These are phyloP conservation scores for Gymnoscelis rufifasciata DNA, from an alignment of 2,888 invertebrate species.

Conservation along the genomic window DNA sequence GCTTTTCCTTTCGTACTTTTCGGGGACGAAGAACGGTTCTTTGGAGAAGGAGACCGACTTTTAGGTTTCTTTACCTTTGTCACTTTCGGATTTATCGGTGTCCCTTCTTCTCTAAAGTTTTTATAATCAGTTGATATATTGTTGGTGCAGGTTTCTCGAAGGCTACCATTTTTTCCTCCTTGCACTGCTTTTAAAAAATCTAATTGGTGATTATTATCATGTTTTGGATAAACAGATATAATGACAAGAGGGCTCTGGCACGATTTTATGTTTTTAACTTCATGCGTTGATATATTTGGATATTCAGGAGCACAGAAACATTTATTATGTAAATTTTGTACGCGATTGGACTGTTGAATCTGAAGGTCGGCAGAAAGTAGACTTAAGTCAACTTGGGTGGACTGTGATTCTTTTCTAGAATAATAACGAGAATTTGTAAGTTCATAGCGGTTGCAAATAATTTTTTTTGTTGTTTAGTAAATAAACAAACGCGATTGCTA, in stretches of 20 bases:
- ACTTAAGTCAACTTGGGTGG: constrained; percentile 54
- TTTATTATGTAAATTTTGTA: constrained; percentile 29
- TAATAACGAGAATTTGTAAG: no score
- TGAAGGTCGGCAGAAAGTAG: constrained; percentile 11
- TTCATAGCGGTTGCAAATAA: no score
- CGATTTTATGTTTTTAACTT: constrained; percentile 29
- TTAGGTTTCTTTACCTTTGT: constrained; percentile 10
- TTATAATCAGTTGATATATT: not conserved
- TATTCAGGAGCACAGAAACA: constrained; percentile 34
- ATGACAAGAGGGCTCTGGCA: constrained; percentile 55
- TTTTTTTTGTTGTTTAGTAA: no score
- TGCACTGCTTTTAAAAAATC: constrained; percentile 7
- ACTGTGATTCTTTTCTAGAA: constrained; percentile 46
- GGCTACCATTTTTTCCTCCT: not conserved
- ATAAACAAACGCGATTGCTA: not conserved
- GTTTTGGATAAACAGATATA: constrained; percentile 64
- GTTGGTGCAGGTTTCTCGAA: not conserved
- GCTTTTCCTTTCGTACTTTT: constrained; percentile 18
- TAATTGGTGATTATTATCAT: constrained; percentile 22
- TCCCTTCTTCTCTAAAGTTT: constrained; percentile 10
- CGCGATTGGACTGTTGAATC: not conserved
- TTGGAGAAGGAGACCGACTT: constrained; percentile 13
- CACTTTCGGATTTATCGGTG: not conserved
- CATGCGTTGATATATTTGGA: constrained; percentile 9
- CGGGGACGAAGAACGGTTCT: constrained; percentile 6